phyloP scores from a whole-genome alignment of 2,888 invertebrate genomes.

The Platycheirus albimanus region DNA sequence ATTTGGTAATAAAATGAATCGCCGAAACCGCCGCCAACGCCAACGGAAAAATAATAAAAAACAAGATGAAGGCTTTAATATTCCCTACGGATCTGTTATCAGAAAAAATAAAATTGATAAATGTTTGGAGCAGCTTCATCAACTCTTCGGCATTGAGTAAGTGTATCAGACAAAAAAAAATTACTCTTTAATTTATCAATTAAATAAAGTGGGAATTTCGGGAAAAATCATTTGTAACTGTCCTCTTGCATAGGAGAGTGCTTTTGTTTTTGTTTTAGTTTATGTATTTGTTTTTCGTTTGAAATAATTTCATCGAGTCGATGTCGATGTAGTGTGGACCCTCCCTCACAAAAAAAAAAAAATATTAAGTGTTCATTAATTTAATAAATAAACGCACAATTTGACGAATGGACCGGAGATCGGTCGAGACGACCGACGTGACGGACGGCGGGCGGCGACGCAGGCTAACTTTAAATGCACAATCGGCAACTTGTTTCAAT shows the following conservation, averaged over 20 bases:
- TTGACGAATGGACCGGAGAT: slow-evolving; percentile 22
- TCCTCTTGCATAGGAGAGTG: slow-evolving; percentile 14
- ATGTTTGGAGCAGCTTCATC: slow-evolving; percentile 47
- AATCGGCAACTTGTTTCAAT: slow-evolving; percentile 53
- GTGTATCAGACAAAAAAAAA: not conserved
- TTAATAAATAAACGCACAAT: slow-evolving; percentile 65
- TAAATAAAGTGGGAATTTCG: slow-evolving; percentile 36
- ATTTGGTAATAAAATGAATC: not conserved
- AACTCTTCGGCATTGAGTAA: slow-evolving; percentile 34
- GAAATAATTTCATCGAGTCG: slow-evolving; percentile 2
- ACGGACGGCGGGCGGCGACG: not conserved
- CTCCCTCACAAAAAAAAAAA: slow-evolving; percentile 38
- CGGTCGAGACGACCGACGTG: not conserved
- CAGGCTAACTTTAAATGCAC: slow-evolving; percentile 39
- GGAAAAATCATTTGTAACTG: not conserved
- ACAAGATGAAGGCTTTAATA: not conserved
- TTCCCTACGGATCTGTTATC: slow-evolving; percentile 47
- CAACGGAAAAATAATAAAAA: not conserved
- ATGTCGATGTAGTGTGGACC: slow-evolving; percentile 9
- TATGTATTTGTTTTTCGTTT: slow-evolving; percentile 7
- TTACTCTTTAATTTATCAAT: slow-evolving; percentile 13
- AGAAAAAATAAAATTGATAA: slow-evolving; percentile 65
- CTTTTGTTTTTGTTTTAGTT: not conserved
- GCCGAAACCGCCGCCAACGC: not conserved
- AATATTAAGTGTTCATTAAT: slow-evolving; percentile 57